These are phyloP conservation scores for Diploptera punctata DNA, from an alignment of 2,888 invertebrate genomes.

Conservation along the genomic window DNA sequence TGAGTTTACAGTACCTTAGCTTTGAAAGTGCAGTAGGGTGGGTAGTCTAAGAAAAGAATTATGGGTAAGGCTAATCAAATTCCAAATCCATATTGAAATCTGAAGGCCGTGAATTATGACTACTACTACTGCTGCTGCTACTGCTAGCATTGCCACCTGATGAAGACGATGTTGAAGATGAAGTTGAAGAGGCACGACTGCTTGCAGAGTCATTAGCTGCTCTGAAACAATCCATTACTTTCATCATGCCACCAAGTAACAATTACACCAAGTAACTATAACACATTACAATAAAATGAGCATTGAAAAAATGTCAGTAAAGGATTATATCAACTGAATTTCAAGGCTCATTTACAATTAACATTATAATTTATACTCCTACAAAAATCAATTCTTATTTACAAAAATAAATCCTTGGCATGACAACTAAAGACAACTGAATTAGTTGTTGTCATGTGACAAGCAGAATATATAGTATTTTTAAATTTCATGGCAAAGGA, in stretches of 20 bases:
- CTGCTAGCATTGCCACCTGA: slow-evolving; percentile 26
- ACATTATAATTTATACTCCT: too few species aligned
- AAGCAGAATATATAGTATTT: too few species aligned
- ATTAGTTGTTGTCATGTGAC: too few species aligned
- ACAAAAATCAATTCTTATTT: too few species aligned
- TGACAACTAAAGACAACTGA: too few species aligned
- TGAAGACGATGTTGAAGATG: slow-evolving; percentile 36
- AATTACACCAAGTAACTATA: neutral
- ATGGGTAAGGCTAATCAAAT: slow-evolving; percentile 36
- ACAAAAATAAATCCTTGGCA: too few species aligned
- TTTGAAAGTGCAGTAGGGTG: neutral
- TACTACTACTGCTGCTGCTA: slow-evolving; percentile 35
- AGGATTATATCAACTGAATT: too few species aligned
- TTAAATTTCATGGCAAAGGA: too few species aligned
- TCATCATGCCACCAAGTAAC: neutral
- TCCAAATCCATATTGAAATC: slow-evolving; percentile 42
- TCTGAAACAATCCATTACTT: slow-evolving; percentile 29
- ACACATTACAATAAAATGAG: neutral
- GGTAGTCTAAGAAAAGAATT: slow-evolving; percentile 6
- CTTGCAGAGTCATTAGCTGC: slow-evolving; percentile 37
- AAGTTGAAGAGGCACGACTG: slow-evolving; percentile 38
- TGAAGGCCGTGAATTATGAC: slow-evolving; percentile 29
- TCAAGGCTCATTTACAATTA: too few species aligned
- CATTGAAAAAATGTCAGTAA: too few species aligned
- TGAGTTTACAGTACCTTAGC: slow-evolving; percentile 15